A percentile compares a stretch with the other conserved stretches of the same genome.
Evolutionary conservation across 2,888 invertebrate genomes (phyloP).

Genomic region (Macrosiphum euphorbiae): DNA sequence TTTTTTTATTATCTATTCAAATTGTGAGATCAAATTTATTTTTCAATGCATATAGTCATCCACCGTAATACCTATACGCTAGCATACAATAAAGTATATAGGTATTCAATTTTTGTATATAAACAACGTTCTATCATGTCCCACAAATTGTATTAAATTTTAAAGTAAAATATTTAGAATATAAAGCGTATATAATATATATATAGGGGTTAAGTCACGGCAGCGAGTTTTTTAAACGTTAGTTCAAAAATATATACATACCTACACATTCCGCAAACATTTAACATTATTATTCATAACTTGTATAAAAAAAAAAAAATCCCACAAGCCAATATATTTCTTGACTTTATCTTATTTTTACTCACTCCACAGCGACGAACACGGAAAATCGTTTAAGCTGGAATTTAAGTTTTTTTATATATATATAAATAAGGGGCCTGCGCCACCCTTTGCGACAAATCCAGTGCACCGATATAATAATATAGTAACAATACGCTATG

Average conservation of each 20-base stretch:
- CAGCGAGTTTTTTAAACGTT: slow-evolving; percentile 9
- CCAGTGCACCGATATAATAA: neutral
- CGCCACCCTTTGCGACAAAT: slow-evolving; percentile 44
- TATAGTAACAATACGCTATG: slow-evolving; percentile 30
- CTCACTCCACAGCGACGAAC: slow-evolving; percentile 20
- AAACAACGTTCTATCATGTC: neutral
- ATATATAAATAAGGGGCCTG: slow-evolving; percentile 35
- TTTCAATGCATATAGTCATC: neutral
- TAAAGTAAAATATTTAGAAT: neutral
- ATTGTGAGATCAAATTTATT: neutral
- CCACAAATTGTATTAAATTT: slow-evolving; percentile 25
- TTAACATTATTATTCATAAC: slow-evolving; percentile 54
- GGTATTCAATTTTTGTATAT: neutral
- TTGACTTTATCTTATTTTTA: slow-evolving; percentile 49
- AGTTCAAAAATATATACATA: slow-evolving; percentile 23
- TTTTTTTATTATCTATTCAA: neutral
- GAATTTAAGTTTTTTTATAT: slow-evolving; percentile 11
- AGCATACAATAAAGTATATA: neutral
- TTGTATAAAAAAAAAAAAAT: slow-evolving; percentile 46
- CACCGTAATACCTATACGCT: neutral
- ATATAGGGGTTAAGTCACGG: neutral
- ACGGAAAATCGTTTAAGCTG: slow-evolving; percentile 63
- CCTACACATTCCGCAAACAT: neutral
- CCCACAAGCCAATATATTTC: slow-evolving; percentile 43
- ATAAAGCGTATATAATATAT: neutral